These are phyloP conservation scores for Epinephelus awoara DNA, from an alignment of 2,797 vertebrate genomes.

Conservation along the genomic window DNA sequence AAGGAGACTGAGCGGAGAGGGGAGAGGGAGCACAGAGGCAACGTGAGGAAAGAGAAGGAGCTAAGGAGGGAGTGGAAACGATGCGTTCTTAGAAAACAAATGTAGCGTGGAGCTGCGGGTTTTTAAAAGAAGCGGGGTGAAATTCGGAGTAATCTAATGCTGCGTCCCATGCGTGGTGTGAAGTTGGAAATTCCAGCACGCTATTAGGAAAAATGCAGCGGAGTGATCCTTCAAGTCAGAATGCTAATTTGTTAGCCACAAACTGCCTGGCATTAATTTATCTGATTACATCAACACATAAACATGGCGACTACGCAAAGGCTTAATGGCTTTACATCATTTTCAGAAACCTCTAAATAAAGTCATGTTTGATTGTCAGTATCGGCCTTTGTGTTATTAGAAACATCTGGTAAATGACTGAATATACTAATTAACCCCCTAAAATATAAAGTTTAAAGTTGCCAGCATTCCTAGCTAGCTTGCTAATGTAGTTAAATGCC, in stretches of 20 bases:
- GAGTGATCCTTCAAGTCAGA: constrained; percentile 14
- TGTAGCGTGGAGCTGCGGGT: constrained; percentile 1
- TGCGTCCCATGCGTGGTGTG: constrained; percentile 16
- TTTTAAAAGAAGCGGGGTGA: constrained; percentile 23
- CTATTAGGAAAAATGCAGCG: constrained; percentile 41
- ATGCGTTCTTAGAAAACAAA: constrained; percentile 53
- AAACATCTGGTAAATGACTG: constrained; percentile 12
- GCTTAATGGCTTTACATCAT: constrained; percentile 11
- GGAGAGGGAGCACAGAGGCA: constrained; percentile 31
- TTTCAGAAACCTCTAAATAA: constrained; percentile 20
- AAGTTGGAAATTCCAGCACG: constrained; percentile 46
- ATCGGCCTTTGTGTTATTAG: constrained; percentile 1
- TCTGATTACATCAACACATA: constrained; percentile 42
- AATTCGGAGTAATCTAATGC: constrained; percentile 15
- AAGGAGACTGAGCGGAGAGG: constrained; percentile 41
- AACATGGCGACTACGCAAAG: not conserved
- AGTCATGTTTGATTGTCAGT: constrained; percentile 17
- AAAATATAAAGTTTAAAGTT: constrained; percentile 6
- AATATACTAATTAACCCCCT: not conserved
- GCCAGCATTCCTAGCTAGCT: constrained; percentile 8
- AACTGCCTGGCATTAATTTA: constrained; percentile 26
- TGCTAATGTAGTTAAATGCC: not conserved
- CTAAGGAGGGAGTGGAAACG: constrained; percentile 35
- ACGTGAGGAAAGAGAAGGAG: constrained; percentile 29
- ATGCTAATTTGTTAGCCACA: constrained; percentile 45